Evolutionary conservation across 2,797 vertebrate genomes (phyloP), one percentile per base, ranked within the genome.

Genomic region (Pseudomugil gertrudae): DNA sequence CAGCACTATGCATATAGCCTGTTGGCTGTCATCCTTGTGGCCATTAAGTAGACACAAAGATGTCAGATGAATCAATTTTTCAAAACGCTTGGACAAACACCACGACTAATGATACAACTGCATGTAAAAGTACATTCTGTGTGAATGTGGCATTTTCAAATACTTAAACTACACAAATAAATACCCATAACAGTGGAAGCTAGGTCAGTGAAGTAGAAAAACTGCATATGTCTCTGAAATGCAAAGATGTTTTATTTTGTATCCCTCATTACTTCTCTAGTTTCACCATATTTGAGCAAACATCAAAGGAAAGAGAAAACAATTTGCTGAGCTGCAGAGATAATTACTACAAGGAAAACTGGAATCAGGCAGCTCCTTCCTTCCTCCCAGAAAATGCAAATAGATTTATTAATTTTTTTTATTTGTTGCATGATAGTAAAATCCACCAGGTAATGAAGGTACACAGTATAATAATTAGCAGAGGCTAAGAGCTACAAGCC

Each of bases 201-300:
- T 66, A 57, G 83, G 48, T 71, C 75, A 76, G 27, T 47, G 74
- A 78, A 80, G 72, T 55, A 64, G 58, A 62, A 63, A 76, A 79
- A 59, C 75, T 79, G 63, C 78, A 69, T 51, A 72, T 81, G 83
- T 73, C 70, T 79, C 77, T 82, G 63, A 83, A 92, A 90, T 79
- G 78, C 87, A 85, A 85, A 88, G 74, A 74, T 69, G 59, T 70
- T 90, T 84, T 84, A 78, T 86, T 86, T 80, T 78, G 57, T 70
- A 63, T 55, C 65, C 60, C 86, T 90, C 79, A 86, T 90, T 91
- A 85, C 69, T 64, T 75, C 79, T 79, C 57, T 73, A 78, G 86
- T 90, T 85, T 69, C 67, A 63, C 62, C 68, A 67, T 61, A 78
- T 82, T 83, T 75, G 57, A 80, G 80, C 62, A 85, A 81, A 80